phyloP scores from a whole-genome alignment of 2,888 invertebrate species.

The Podabrus alpinus region DNA sequence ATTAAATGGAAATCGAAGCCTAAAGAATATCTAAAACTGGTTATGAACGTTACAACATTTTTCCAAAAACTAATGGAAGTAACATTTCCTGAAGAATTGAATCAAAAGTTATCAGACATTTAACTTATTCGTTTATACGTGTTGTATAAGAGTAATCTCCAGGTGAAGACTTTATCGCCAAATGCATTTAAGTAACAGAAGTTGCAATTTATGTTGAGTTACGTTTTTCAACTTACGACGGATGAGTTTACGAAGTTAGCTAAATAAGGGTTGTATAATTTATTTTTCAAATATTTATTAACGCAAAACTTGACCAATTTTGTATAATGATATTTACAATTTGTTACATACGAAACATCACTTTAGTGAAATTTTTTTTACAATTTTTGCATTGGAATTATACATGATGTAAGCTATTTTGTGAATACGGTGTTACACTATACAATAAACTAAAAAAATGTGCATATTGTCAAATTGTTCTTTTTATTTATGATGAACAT shows the following conservation, averaged over 20 bases:
- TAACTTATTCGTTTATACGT: slow-evolving; percentile 16
- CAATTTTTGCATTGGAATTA: neutral
- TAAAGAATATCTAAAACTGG: slow-evolving; percentile 58
- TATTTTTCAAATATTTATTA: neutral
- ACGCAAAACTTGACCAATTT: neutral
- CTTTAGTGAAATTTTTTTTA: neutral
- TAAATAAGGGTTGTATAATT: neutral
- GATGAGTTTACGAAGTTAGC: neutral
- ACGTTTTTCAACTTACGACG: neutral
- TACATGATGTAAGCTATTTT: neutral
- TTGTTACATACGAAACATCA: neutral
- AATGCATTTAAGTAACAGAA: neutral
- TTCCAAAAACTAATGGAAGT: slow-evolving; percentile 68
- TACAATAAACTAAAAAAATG: neutral
- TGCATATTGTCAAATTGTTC: neutral
- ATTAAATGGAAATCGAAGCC: slow-evolving; percentile 70
- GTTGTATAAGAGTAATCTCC: neutral
- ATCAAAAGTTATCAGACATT: slow-evolving; percentile 59
- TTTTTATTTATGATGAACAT: neutral
- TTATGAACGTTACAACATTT: slow-evolving; percentile 59
- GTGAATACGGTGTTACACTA: neutral
- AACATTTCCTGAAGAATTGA: slow-evolving; percentile 62
- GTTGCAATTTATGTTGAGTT: neutral
- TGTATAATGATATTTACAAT: neutral
- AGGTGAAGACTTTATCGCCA: neutral